A percentile compares a stretch with the other conserved stretches of the same genome.
Conservation (phyloP, 1,140 invertebrate species). For the Olivierus martensii region DNA sequence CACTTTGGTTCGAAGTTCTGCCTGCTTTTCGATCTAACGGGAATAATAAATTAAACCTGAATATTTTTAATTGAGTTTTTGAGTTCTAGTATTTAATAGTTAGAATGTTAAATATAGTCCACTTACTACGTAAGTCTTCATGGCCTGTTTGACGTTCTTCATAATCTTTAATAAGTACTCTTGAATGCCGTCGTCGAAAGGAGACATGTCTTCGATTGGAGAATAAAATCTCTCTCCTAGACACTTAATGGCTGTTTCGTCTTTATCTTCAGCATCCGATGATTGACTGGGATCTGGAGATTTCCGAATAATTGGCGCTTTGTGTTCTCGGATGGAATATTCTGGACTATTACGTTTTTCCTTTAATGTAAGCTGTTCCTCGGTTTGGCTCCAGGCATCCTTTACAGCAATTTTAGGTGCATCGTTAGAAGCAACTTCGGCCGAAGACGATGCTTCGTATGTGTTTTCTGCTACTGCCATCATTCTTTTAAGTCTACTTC, state of each 20-base stretch:
- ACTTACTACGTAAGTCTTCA: constrained; percentile 3
- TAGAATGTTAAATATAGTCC: too few species aligned
- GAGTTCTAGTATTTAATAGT: too few species aligned
- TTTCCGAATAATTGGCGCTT: too few species aligned
- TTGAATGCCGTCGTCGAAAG: not conserved
- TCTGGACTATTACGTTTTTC: too few species aligned
- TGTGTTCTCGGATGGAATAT: too few species aligned
- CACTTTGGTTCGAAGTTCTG: constrained; percentile 9
- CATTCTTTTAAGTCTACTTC: constrained; percentile 8
- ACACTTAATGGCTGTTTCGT: too few species aligned
- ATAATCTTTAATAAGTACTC: constrained; percentile 2
- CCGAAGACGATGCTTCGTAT: constrained; percentile 1
- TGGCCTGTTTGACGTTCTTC: constrained; percentile 1
- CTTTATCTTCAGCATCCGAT: too few species aligned
- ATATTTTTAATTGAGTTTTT: too few species aligned
- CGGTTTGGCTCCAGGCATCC: constrained; percentile 9
- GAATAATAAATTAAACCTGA: too few species aligned
- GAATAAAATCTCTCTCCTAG: too few species aligned
- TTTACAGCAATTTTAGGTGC: constrained; percentile 4
- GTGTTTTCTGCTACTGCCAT: constrained; percentile 12
- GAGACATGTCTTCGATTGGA: not conserved
- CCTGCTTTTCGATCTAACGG: constrained; percentile 10
- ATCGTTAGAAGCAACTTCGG: not conserved
- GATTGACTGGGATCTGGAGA: too few species aligned
- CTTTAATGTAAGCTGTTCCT: not conserved